Percentiles rank a stretch among this genome's conserved stretches.
phyloP scores from a whole-genome alignment of 2,797 vertebrate genomes.

The Craterocephalus amniculus region DNA sequence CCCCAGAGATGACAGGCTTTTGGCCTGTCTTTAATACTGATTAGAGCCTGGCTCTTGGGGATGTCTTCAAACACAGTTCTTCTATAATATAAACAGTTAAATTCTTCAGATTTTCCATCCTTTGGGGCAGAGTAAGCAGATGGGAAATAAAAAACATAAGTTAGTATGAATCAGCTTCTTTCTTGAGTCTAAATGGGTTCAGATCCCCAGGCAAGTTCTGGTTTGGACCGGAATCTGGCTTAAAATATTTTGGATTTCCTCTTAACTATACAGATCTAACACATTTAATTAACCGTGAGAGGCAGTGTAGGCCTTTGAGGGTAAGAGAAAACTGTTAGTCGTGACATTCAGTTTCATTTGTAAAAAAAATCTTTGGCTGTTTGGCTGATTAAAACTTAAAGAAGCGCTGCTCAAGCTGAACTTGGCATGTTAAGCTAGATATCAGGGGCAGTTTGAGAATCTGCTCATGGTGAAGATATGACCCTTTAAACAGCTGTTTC shows the following conservation, averaged over 20 bases:
- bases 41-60: slow-evolving; percentile 56
- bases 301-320: too few species aligned
- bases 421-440: neutral
- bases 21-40: slow-evolving; percentile 66
- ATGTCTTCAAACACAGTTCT: slow-evolving; percentile 38
- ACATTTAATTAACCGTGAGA: too few species aligned
- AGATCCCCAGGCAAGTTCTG: neutral
- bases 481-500: neutral
- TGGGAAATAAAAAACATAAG: slow-evolving; percentile 10
- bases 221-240: neutral
- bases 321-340: neutral
- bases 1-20: slow-evolving; percentile 79
- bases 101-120: slow-evolving; percentile 25
- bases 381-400: neutral
- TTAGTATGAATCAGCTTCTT: neutral
- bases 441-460: neutral
- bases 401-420: neutral
- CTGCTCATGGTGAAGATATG: rapidly evolving
- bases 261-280: too few species aligned
- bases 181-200: neutral
- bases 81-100: slow-evolving; percentile 25
- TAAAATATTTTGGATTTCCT: neutral
- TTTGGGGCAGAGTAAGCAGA: slow-evolving; percentile 13
- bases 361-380: too few species aligned
- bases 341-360: neutral